Evolutionary conservation across 2,113 vertebrate genomes (phyloP), one percentile per base, ranked within the genome.

Genomic region (Ovibos moschatus): DNA sequence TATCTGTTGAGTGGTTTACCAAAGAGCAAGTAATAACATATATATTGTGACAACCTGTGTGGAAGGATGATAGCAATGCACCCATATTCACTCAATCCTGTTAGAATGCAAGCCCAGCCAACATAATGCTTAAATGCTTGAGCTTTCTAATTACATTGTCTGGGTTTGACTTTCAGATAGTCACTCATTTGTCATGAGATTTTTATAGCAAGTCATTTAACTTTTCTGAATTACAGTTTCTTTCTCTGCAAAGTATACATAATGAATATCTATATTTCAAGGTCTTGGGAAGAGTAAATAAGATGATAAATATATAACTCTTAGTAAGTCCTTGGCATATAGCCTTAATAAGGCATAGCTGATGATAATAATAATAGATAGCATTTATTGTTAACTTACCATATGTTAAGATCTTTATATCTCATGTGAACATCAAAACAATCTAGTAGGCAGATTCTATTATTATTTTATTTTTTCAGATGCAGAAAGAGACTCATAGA

Each of bases 161-260:
- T 93, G 27, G 27, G 55, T 76, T 84, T 82, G 36, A 78, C 62
- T 81, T 71, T 67, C 4, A 88, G 36, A 55, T 40, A 7, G 30
- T 71, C 50, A 89, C 36, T 67, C 21, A 90, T 53, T 76, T 92
- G 40, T 13, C 91, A 7, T 53, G 30, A 96, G 62, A 92, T 94
- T 84, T 97, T 95, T 95, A 62, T 17, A 92, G 50, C n/a, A 94
- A 96, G 9, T 62, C 51, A 55, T 47, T 95, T 91, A 91, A 50
- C 8, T 43, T 86, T n/a, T 85, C 40, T 79, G 51, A 93, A 28
- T 81, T 28, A 74, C 13, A 47, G 16, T 90, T 17, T 91, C 33
- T 85, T 88, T 19, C 57, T 57, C 33, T 6, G 17, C 11, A 85
- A 89, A 89, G 36, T 60, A 79, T 43, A 43, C 55, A 47, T 79